Conservation (phyloP, 64 coral and sea anemone genomes). For the Acropora tenuis region DNA sequence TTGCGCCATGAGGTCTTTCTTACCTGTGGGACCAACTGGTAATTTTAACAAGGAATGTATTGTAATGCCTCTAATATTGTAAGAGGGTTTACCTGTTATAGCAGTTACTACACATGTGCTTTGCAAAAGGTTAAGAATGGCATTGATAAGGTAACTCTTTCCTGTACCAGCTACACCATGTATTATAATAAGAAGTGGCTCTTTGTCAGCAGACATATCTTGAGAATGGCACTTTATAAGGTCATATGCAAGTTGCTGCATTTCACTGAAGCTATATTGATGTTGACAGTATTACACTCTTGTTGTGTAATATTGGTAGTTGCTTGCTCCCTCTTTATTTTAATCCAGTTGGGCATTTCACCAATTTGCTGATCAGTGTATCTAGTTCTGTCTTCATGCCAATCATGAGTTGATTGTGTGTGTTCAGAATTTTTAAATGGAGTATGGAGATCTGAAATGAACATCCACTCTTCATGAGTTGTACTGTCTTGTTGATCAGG, state of each 20-base stretch:
- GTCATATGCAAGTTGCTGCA: not conserved
- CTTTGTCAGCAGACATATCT: no score
- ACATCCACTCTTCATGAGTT: conserved; percentile 22
- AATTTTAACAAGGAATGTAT: no score
- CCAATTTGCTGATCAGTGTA: conserved; percentile 7
- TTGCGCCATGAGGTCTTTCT: not conserved
- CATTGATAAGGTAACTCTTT: conserved; percentile 21
- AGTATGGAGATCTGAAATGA: conserved; percentile 35
- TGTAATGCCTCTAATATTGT: no score
- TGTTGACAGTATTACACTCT: no score
- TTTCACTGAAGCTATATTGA: conserved; percentile 24
- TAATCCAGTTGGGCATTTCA: conserved; percentile 4
- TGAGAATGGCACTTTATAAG: no score
- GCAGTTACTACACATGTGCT: conserved; percentile 10
- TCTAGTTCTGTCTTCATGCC: conserved; percentile 27
- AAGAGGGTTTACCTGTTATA: conserved; percentile 8
- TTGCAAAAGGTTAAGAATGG: conserved; percentile 12
- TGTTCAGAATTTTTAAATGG: conserved; percentile 49
- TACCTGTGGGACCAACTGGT: no score
- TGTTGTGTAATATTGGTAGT: not conserved
- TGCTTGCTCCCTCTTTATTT: conserved; percentile 18
- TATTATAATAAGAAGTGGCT: not conserved
- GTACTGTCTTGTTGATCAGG: no score
- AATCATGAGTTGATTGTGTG: conserved; percentile 36
- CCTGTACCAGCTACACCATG: not conserved